Evolutionary conservation across 2,113 vertebrate genomes (phyloP), one percentile per base, ranked within the genome.

Genomic region (Epinephelus cyanopodus): DNA sequence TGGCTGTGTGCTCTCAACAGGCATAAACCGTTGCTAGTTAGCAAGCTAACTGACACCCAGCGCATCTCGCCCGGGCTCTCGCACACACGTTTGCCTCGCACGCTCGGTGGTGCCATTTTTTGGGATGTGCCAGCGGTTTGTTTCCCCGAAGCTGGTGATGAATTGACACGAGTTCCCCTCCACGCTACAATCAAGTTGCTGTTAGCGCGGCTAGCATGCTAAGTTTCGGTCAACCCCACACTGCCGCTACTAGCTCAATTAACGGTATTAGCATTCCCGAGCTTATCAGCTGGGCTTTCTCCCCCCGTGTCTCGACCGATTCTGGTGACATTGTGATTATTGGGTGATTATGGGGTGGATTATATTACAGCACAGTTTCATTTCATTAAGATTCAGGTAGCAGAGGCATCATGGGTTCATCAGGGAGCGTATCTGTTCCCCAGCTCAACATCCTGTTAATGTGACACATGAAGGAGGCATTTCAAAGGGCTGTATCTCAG

Each of bases 1-100:
- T 95, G 94, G 95, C 92, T 93, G 90, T 91, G 85, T 77, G 88
- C 88, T 87, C 89, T 86, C 86, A 52, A 60, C 84, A 64, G 84
- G 42, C 88, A 90, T 86, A 65, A n/a, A 71, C 79, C 77, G 79
- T 23, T 52, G 88, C 89, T 88, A 94, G 84, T 77, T 84, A 87
- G 83, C 86, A 10, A 42, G 90, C 90, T 93, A 91, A 45, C 76
- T 74, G 83, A 83, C 79, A 33, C 57, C 56, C 48, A 2, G 17
- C 50, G 23, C 37, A 5, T 6, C 21, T 42, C 57, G 19, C 13
- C 12, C 48, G 6, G 37, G 25, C 48, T 29, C 0, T 5, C 18
- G 19, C 23, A 3, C 70, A 1, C 47, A 0, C 0, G 13, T 64
- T 33, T 17, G 14, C 47, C 19, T 15, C 47, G 1, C 5, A 2